Conservation (phyloP, 2,888 invertebrate genomes). For the Sepiola atlantica region DNA sequence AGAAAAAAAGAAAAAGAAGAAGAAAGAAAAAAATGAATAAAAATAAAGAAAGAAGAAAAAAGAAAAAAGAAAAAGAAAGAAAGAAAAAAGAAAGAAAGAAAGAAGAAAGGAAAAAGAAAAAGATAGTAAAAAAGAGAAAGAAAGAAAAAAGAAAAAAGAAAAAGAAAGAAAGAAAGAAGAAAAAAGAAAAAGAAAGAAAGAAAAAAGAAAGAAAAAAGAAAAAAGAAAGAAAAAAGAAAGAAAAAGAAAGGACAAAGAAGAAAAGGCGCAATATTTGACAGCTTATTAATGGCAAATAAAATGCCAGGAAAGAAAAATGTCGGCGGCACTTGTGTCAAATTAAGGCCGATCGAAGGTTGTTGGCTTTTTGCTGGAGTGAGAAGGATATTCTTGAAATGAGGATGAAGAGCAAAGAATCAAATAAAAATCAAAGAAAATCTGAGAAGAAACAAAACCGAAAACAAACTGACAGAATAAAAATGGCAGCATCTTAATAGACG, state of each 20-base stretch:
- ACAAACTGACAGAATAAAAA: background rate
- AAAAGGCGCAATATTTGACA: background rate
- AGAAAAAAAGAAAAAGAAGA: too few relatives aligned
- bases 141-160: background rate
- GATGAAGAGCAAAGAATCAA: background rate
- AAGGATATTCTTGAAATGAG: background rate
- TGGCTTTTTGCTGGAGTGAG: background rate
- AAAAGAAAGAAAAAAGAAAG: background rate
- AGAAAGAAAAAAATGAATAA: background rate
- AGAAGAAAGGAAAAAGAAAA: background rate
- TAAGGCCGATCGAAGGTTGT: background rate
- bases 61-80: background rate
- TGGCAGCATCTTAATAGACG: background rate
- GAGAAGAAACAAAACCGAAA: background rate
- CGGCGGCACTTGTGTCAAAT: background rate
- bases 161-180: background rate
- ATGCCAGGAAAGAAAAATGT: background rate
- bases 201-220: background rate
- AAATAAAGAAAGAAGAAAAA: background rate
- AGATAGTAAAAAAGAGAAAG: background rate
- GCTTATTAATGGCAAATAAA: background rate
- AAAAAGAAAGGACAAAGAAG: background rate
- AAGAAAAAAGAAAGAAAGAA: background rate
- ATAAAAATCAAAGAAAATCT: too few relatives aligned
- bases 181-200: background rate